Evolutionary conservation across 2,797 vertebrate species (phyloP), one percentile per base, ranked within the genome.

Genomic region (Hoplostethus atlanticus): DNA sequence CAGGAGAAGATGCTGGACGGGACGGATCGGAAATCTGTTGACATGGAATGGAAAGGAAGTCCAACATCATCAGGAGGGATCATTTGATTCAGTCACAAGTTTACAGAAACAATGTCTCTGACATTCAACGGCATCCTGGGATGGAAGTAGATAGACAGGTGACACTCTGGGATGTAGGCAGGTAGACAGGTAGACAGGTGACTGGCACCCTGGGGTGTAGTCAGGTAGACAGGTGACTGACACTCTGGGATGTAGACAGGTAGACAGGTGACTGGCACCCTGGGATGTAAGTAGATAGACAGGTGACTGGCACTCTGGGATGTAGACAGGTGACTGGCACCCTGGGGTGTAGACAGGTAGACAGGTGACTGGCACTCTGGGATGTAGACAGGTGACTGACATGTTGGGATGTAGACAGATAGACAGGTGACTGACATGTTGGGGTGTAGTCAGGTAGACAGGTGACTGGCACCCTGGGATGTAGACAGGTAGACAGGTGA

Each of bases 61-160:
- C n/a, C 30, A 58, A 21, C 36, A 50, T n/a, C 42, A 48, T 53
- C 16, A 2, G 25, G 52, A 56, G 48, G 47, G 28, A 59, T 60
- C 0, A 21, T 71, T 28, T 48, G 68, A 52, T 56, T 47, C 38
- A 53, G 50, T 30, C 75, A 56, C 40, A 50, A 28, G 74, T 79
- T 78, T 79, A 77, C 64, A 84, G 77, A 79, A 80, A 79, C 81
- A 79, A 77, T 25, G 7, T 68, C 48, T 47, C 80, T 55, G 73
- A 79, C 71, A 65, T 63, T 77, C 51, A 63, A n/a, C 3, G 17
- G 17, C 16, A 51, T 21, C 48, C 17, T 25, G 48, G 17, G n/a
- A 47, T 16, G 46, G 11, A 47, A 16, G 21, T 21, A 21, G 21
- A 21, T 21, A 21, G 21, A 21, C 21, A 21, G 21, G 21, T 47